Evolutionary conservation across 1,140 invertebrate species (phyloP).

Genomic region (Neodiprion lecontei): DNA sequence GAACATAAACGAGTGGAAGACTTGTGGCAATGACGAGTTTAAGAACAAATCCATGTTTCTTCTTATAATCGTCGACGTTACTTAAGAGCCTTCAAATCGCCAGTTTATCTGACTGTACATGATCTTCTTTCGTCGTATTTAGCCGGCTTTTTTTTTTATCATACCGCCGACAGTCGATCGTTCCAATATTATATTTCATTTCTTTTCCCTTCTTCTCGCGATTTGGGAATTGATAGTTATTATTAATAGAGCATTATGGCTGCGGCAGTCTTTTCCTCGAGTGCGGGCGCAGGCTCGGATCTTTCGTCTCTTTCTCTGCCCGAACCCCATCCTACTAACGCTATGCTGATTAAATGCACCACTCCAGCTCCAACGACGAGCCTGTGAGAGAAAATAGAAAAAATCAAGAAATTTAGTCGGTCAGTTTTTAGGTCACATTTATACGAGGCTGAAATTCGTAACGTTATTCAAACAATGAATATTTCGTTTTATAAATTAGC

Average conservation of each 20-base stretch:
- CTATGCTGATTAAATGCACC: slow-evolving; percentile 77
- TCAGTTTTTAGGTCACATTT: not conserved
- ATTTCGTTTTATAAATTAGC: slow-evolving; percentile 1
- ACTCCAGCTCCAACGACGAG: slow-evolving; percentile 76
- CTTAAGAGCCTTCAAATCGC: too few species aligned
- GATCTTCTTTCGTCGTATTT: too few species aligned
- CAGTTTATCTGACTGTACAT: too few species aligned
- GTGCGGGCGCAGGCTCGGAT: slow-evolving; percentile 68
- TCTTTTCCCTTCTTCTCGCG: not conserved
- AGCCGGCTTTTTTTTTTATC: too few species aligned
- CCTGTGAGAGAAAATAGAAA: slow-evolving; percentile 62
- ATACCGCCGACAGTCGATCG: too few species aligned
- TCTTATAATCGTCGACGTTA: too few species aligned
- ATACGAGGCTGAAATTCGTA: not conserved
- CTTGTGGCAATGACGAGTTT: too few species aligned
- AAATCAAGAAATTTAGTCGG: not conserved
- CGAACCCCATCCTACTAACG: slow-evolving; percentile 76
- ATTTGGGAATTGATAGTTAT: slow-evolving; percentile 3
- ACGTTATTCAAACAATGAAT: not conserved
- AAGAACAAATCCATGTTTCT: too few species aligned
- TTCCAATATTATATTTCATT: not conserved
- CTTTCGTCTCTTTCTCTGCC: slow-evolving; percentile 70
- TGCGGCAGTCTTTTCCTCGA: slow-evolving; percentile 83
- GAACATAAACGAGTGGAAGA: too few species aligned
- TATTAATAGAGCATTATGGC: slow-evolving; percentile 83